Evolutionary conservation across 2,113 vertebrate genomes (phyloP), one percentile per base, ranked within the genome.

Genomic region (Bubo blakistoni): DNA sequence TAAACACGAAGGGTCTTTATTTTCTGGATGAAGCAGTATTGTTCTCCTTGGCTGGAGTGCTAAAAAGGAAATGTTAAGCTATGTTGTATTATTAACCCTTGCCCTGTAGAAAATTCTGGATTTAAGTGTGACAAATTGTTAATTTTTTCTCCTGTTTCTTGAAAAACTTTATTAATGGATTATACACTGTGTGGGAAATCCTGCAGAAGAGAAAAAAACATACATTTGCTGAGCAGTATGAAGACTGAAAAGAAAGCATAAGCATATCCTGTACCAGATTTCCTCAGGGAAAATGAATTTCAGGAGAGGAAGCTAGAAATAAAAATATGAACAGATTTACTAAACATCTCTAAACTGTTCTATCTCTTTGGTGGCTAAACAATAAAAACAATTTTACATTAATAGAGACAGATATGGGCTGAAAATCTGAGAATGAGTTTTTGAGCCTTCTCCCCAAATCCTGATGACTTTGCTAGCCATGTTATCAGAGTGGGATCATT

Each of bases 181-280:
- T 70, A 81, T 47, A 58, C 19, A 61, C 32, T 44, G 27, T 15
- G 44, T 91, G 61, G 51, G 51, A 73, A 93, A 74, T 90, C 63
- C 51, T 87, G 59, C 71, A 82, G 47, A 70, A 95, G 27, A 83
- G 40, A 76, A 92, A 47, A 92, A 65, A 93, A 79, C 19, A 72
- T 54, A 26, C 6, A 67, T 90, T 97, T 66, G 40, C 59, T 95
- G 73, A 94, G 70, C 52, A 79, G 69, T 84, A 36, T 90, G 61
- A 88, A 93, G 87, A 94, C 25, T 81, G 70, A 94, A 89, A 94
- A 86, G 47, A 93, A 96, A 89, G n/a, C 74, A 57, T 66, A 93
- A 38, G 11, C n/a, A 65, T 61, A 85, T 93, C 74, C 85, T 70
- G 73, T 95, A 61, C 59, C 71, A 63, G 54, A 25, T 86, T 93